Conservation (phyloP, 2,797 vertebrate species). For the Chaetodon trifasciatus region DNA sequence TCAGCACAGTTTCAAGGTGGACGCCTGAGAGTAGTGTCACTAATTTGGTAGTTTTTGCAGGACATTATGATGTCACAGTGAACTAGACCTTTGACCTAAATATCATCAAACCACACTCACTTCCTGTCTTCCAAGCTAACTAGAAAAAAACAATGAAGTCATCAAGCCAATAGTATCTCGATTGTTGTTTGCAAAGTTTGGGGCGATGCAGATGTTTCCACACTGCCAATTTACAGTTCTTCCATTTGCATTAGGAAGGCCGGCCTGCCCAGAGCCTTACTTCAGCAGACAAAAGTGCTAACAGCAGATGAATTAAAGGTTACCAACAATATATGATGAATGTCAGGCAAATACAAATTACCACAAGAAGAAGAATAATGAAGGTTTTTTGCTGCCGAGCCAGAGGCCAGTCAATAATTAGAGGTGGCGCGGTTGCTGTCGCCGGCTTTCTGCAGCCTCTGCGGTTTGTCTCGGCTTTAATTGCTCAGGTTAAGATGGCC, state of each 20-base stretch:
- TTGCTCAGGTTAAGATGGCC: constrained; percentile 84
- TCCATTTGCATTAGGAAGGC: constrained; percentile 12
- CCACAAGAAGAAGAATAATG: constrained; percentile 84
- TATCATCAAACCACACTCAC: too few relatives aligned
- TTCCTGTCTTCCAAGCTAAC: not conserved
- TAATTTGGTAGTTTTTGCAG: too few relatives aligned
- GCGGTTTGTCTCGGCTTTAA: constrained; percentile 78
- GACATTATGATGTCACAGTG: too few relatives aligned
- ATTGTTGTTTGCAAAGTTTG: constrained; percentile 51
- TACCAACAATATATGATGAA: constrained; percentile 87
- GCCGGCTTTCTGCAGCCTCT: constrained; percentile 64
- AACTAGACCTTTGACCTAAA: too few relatives aligned
- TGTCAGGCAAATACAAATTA: constrained; percentile 90
- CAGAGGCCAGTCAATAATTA: constrained; percentile 87
- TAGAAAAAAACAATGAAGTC: not conserved
- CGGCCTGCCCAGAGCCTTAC: constrained; percentile 65
- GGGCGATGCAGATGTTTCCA: constrained; percentile 1
- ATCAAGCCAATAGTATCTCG: not conserved
- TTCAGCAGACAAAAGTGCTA: constrained; percentile 92
- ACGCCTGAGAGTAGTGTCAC: too few relatives aligned
- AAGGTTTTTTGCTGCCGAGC: constrained; percentile 70
- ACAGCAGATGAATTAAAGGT: constrained; percentile 96
- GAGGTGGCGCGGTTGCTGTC: constrained; percentile 76
- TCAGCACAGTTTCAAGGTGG: too few relatives aligned
- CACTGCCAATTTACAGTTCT: constrained; percentile 76